These are phyloP conservation scores for Heliconius cydno DNA, from an alignment of 2,888 invertebrate species.

Conservation along the genomic window DNA sequence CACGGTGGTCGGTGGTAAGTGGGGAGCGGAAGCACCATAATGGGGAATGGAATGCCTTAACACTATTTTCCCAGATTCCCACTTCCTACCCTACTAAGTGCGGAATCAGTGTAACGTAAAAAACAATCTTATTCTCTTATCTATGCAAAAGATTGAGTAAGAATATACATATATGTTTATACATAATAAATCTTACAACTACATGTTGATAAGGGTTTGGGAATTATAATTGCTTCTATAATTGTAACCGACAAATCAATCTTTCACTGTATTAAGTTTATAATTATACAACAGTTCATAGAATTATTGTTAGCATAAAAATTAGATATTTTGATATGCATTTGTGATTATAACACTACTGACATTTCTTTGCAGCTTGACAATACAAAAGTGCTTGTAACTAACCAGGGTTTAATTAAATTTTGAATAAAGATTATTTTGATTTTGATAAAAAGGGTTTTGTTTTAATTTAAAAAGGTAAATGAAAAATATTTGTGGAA, in stretches of 20 bases:
- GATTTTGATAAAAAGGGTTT: too few relatives aligned
- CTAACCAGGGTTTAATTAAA: too few relatives aligned
- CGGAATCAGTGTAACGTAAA: neutral
- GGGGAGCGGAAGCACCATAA: too few relatives aligned
- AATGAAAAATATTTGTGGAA: too few relatives aligned
- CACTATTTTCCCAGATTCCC: neutral
- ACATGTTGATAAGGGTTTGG: neutral
- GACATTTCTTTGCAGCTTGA: too few relatives aligned
- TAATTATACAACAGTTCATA: neutral
- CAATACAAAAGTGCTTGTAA: too few relatives aligned
- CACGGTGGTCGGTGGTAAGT: too few relatives aligned
- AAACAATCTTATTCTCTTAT: neutral
- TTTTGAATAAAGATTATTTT: too few relatives aligned
- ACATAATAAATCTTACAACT: neutral
- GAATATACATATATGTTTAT: neutral
- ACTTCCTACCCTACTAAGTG: neutral
- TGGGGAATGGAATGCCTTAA: too few relatives aligned
- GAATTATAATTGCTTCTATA: neutral
- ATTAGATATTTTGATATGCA: too few relatives aligned
- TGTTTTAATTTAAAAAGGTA: too few relatives aligned
- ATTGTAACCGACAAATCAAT: neutral
- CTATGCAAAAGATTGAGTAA: neutral
- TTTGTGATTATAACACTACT: too few relatives aligned
- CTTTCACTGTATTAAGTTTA: neutral
- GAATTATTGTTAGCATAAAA: neutral